phyloP scores from a whole-genome alignment of 2,888 invertebrate genomes.

The Leucophora obtusa region DNA sequence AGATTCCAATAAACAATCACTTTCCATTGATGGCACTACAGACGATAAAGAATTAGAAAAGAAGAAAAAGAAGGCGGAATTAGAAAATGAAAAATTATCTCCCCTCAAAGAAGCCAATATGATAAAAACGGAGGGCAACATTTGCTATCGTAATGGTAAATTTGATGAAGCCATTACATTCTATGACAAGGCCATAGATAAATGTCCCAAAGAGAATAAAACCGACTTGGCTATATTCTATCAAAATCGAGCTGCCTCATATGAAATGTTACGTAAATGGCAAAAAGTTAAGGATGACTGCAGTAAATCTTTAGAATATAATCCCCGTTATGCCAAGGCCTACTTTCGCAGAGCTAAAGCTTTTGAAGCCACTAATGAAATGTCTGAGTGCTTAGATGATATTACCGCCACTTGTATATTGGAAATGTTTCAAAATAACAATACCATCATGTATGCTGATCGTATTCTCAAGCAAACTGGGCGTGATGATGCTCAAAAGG shows the following conservation, averaged over 20 bases:
- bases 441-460: constrained; percentile 90
- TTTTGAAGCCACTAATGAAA: constrained; percentile 88
- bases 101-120: constrained; percentile 87
- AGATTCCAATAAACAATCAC: constrained; percentile 80
- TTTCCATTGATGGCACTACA: constrained; percentile 80
- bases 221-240: constrained; percentile 93
- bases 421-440: constrained; percentile 91
- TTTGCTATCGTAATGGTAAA: constrained; percentile 89
- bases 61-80: constrained; percentile 71
- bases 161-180: constrained; percentile 93
- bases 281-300: constrained; percentile 92
- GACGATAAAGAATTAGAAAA: constrained; percentile 80
- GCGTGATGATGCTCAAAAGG: constrained; percentile 86
- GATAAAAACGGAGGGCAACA: constrained; percentile 93
- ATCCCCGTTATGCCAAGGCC: constrained; percentile 93
- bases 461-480: constrained; percentile 88
- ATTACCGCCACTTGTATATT: constrained; percentile 94
- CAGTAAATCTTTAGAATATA: constrained; percentile 88
- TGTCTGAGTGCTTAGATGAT: constrained; percentile 91
- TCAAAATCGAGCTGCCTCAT: constrained; percentile 97
- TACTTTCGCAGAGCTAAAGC: constrained; percentile 90
- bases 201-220: constrained; percentile 86
- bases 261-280: constrained; percentile 93
- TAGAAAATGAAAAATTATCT: constrained; percentile 77
- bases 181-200: constrained; percentile 95